phyloP scores from a whole-genome alignment of 1,140 invertebrate genomes.

The Brachionus asplanchnoidis region DNA sequence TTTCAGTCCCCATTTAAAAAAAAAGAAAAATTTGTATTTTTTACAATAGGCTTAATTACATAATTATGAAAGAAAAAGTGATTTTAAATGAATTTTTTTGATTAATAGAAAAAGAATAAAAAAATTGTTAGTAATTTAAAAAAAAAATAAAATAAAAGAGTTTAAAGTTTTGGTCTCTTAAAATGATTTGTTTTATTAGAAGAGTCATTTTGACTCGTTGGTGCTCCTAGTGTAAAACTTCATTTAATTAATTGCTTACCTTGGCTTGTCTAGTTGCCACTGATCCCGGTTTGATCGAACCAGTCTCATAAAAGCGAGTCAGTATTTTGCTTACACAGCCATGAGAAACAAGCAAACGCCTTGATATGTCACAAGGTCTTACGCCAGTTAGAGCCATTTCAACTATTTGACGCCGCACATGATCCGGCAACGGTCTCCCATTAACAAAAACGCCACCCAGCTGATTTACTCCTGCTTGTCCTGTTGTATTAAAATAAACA shows the following conservation, averaged over 20 bases:
- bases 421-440: constrained; percentile 84
- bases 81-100: too few species aligned
- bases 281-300: constrained; percentile 78
- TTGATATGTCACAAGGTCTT: constrained; percentile 87
- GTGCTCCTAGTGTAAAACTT: neutral
- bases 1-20: too few species aligned
- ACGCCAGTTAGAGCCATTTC: constrained; percentile 81
- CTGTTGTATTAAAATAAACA: constrained; percentile 33
- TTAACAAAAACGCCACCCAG: constrained; percentile 92
- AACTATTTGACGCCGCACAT: constrained; percentile 84
- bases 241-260: neutral
- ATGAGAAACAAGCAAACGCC: constrained; percentile 87
- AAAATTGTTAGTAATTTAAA: too few species aligned
- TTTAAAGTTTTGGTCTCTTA: too few species aligned
- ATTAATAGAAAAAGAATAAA: too few species aligned
- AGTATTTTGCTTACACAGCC: constrained; percentile 95
- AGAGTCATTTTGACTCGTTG: too few species aligned
- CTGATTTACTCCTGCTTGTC: constrained; percentile 69
- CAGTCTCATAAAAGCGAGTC: constrained; percentile 89
- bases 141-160: too few species aligned
- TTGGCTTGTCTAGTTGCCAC: constrained; percentile 74
- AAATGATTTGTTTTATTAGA: too few species aligned
- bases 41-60: too few species aligned
- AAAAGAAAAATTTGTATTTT: too few species aligned
- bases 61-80: too few species aligned